Percentiles rank a stretch among this genome's conserved stretches.
These are phyloP conservation scores for Plagodis pulveraria DNA, from an alignment of 2,888 invertebrate genomes.

Conservation along the genomic window DNA sequence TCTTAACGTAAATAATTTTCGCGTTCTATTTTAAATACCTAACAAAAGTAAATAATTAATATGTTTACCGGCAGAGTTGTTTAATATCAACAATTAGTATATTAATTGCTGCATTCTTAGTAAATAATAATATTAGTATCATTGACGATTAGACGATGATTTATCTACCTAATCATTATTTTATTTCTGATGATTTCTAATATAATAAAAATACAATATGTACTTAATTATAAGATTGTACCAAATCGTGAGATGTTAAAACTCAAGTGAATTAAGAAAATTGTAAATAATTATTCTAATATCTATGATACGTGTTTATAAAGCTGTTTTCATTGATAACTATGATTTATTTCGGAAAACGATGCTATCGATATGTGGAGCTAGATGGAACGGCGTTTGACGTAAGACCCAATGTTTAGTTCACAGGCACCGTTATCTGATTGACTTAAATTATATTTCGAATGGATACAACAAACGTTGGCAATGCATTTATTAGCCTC, in stretches of 20 bases:
- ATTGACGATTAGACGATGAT: constrained; percentile 33
- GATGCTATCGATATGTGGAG: constrained; percentile 40
- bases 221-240: constrained; percentile 47
- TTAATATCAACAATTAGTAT: no score
- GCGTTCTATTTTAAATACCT: no score
- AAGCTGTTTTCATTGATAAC: constrained; percentile 66
- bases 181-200: constrained; percentile 31
- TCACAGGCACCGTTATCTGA: constrained; percentile 37
- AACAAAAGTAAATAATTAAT: no score
- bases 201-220: constrained; percentile 19
- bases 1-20: no score
- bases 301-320: constrained; percentile 74
- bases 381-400: constrained; percentile 13
- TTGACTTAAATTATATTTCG: constrained; percentile 32
- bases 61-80: no score
- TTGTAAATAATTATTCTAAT: constrained; percentile 76
- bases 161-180: constrained; percentile 30
- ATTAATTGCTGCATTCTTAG: no score
- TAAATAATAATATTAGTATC: background rate
- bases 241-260: constrained; percentile 62
- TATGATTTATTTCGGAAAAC: constrained; percentile 51
- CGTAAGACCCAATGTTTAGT: constrained; percentile 21
- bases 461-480: constrained; percentile 10
- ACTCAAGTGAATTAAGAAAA: constrained; percentile 61
- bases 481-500: constrained; percentile 5